Percentiles rank a stretch among this genome's conserved stretches.
Evolutionary conservation across 1,140 invertebrate species (phyloP).

Genomic region (Paraescarpia echinospica): DNA sequence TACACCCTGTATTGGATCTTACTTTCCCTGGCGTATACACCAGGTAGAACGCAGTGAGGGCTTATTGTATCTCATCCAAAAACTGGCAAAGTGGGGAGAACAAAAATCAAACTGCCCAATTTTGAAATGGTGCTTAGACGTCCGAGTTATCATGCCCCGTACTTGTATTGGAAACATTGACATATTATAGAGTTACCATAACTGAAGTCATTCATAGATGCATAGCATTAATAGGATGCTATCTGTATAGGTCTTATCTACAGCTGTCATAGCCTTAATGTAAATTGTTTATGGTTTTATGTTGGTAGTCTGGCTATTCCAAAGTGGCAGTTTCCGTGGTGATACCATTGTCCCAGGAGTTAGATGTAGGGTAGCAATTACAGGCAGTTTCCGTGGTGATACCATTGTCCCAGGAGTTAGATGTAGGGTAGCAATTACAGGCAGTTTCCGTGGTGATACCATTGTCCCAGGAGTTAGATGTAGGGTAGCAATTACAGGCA

Average conservation of each 20-base stretch:
- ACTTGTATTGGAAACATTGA: neutral
- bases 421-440: neutral
- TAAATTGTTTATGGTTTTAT: neutral
- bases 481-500: neutral
- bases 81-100: no score
- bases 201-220: neutral
- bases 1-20: no score
- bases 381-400: neutral
- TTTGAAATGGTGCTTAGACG: no score
- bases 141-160: no score
- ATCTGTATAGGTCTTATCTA: neutral
- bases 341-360: neutral
- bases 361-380: neutral
- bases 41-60: no score
- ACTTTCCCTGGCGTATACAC: no score
- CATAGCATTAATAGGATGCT: no score
- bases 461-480: neutral
- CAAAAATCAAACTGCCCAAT: no score
- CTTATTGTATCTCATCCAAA: no score
- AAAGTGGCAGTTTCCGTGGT: neutral
- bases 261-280: neutral
- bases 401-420: neutral
- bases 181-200: neutral
- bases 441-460: neutral
- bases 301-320: neutral